These are phyloP conservation scores for Saxidomus purpurata DNA, from an alignment of 1,140 invertebrate species.

Conservation along the genomic window DNA sequence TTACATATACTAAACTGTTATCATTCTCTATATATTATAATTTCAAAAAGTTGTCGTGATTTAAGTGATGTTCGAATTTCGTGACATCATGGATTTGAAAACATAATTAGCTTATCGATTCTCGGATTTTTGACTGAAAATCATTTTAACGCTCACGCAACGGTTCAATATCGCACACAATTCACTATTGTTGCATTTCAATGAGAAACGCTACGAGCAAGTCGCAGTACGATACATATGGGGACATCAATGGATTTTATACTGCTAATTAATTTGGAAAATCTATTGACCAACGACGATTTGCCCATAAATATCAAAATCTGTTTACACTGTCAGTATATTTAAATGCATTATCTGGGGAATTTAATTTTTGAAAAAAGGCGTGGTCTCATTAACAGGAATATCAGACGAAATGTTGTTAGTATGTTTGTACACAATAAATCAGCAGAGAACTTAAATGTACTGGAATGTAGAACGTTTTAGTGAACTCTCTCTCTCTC, in stretches of 20 bases:
- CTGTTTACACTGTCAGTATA: background rate
- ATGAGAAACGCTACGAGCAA: background rate
- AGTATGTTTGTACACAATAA: too few species aligned
- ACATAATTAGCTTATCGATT: background rate
- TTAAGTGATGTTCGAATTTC: too few species aligned
- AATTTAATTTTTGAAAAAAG: background rate
- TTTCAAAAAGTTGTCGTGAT: too few species aligned
- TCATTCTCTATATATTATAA: too few species aligned
- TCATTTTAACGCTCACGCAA: background rate
- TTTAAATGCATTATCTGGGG: background rate
- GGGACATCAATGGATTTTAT: constrained; percentile 21
- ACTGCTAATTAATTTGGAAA: constrained; percentile 11
- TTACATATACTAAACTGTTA: too few species aligned
- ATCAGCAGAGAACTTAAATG: too few species aligned
- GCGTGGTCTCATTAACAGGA: too few species aligned
- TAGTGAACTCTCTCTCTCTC: too few species aligned
- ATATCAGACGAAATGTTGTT: too few species aligned
- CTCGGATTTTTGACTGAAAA: background rate
- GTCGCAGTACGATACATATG: background rate
- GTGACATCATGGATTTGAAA: too few species aligned
- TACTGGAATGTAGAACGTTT: too few species aligned
- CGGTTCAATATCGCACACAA: constrained; percentile 37
- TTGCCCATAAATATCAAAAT: background rate
- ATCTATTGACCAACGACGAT: background rate
- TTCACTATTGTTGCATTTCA: constrained; percentile 14